Evolutionary conservation across 2,888 invertebrate genomes (phyloP).

Genomic region (Tiphia femorata): DNA sequence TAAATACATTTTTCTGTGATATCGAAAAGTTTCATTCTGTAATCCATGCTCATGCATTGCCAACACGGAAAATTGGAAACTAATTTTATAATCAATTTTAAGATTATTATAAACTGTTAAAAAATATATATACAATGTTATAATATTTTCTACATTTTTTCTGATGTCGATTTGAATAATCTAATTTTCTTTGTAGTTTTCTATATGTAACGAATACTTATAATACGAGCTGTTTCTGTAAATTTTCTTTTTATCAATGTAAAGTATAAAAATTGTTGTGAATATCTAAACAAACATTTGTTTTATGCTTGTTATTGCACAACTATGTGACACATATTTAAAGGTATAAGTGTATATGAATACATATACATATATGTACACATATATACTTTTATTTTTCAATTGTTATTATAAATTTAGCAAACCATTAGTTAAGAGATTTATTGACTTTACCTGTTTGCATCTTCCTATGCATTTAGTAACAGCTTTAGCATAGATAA

Average conservation of each 20-base stretch:
- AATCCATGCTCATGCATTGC: constrained; percentile 35
- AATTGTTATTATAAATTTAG: constrained; percentile 10
- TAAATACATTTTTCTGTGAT: constrained; percentile 58
- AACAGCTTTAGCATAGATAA: constrained; percentile 21
- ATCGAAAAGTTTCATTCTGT: constrained; percentile 40
- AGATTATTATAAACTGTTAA: not conserved
- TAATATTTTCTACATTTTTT: not conserved
- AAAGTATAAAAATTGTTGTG: too few species aligned
- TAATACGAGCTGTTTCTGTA: not conserved
- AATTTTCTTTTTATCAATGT: not conserved
- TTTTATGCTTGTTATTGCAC: too few species aligned
- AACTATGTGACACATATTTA: too few species aligned
- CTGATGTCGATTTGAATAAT: not conserved
- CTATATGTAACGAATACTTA: not conserved
- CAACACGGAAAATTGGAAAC: constrained; percentile 32
- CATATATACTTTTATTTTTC: too few species aligned
- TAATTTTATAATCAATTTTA: constrained; percentile 4
- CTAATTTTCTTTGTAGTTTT: not conserved
- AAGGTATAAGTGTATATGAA: too few species aligned
- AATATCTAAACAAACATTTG: constrained; percentile 19
- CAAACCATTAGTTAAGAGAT: constrained; percentile 4
- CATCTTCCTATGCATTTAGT: constrained; percentile 22
- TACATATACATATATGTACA: too few species aligned
- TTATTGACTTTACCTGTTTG: constrained; percentile 13
- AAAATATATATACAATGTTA: not conserved